Evolutionary conservation across 2,888 invertebrate species (phyloP), one percentile per base, ranked within the genome.

Genomic region (Drosophila merina): DNA sequence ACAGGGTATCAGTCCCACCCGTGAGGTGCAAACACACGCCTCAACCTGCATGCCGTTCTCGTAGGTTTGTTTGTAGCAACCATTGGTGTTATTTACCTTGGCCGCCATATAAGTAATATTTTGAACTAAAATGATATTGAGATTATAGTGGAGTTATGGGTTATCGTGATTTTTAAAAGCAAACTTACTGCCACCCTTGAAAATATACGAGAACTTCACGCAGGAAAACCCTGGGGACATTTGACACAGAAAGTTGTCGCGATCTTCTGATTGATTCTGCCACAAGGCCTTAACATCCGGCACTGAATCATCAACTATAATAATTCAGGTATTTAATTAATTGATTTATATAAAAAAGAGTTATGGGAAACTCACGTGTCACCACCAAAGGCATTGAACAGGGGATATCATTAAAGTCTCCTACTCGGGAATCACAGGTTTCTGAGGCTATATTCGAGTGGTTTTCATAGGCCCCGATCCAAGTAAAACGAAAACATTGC

Each of bases 71-170:
- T 92, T 92, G 87, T 93, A 94, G 84, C 95, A 95, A 2, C 95
- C 95, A 56, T 91, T 92, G 4, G 92, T 93, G 57, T 93, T 92
- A 38, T 93, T 92, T 0, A 94, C 94, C 88, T 94, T 93, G 48
- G 94, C 94, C 85, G 95, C 95, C 94, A 95, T 93, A 78, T 94
- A 94, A 0, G 95, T 95, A 2, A 94, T 93, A 87, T 95, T 95
- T 88, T 94, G 93, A 71, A 94, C 95, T 95, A 89, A 33, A 78
- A 20, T 20, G 20, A 20, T 2, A 20, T 20, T 20, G 20, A 20
- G 1, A 20, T 20, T 20, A 20, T 20, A 20, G 20, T 20, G 20
- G 20, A 20, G 20, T 2, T 14, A 14, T 14, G 14, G 14, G 14
- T 14, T 20, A 20, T 20, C 20, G 1, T 20, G 20, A 20, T 20